phyloP scores from a whole-genome alignment of 2,797 vertebrate species.

The Trachurus trachurus region DNA sequence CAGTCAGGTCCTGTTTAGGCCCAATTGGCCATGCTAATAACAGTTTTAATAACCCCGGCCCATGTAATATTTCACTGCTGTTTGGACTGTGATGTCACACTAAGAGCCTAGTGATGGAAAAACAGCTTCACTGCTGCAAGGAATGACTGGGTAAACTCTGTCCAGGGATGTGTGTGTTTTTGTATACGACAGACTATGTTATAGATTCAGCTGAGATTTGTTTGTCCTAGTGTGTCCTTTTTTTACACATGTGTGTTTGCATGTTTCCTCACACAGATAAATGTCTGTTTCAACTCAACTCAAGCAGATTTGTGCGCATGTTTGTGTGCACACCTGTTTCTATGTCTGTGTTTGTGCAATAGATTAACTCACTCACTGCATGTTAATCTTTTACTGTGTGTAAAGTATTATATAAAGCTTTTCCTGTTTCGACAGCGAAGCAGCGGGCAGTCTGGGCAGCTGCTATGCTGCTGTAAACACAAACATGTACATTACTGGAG shows the following conservation, averaged over 20 bases:
- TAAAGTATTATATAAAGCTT: slow-evolving; percentile 44
- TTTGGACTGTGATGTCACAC: slow-evolving; percentile 77
- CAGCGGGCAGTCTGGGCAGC: slow-evolving; percentile 38
- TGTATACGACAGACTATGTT: slow-evolving; percentile 34
- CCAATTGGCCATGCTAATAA: slow-evolving; percentile 84
- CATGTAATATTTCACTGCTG: slow-evolving; percentile 84
- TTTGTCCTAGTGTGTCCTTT: slow-evolving; percentile 35
- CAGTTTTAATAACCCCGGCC: slow-evolving; percentile 83
- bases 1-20: slow-evolving; percentile 85
- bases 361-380: slow-evolving; percentile 41
- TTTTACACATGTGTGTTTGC: slow-evolving; percentile 36
- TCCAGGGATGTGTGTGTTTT: slow-evolving; percentile 56
- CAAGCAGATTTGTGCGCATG: slow-evolving; percentile 9
- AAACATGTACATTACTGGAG: slow-evolving; percentile 43
- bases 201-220: slow-evolving; percentile 34
- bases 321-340: slow-evolving; percentile 46
- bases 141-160: slow-evolving; percentile 74
- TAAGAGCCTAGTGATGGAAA: slow-evolving; percentile 78
- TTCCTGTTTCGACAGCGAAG: slow-evolving; percentile 42
- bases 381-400: slow-evolving; percentile 47
- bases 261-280: slow-evolving; percentile 8
- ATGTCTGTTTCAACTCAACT: slow-evolving; percentile 27
- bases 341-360: slow-evolving; percentile 48
- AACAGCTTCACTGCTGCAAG: slow-evolving; percentile 74
- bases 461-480: slow-evolving; percentile 40